Evolutionary conservation across 2,888 invertebrate genomes (phyloP).

Genomic region (Notocelia uddmanniana): DNA sequence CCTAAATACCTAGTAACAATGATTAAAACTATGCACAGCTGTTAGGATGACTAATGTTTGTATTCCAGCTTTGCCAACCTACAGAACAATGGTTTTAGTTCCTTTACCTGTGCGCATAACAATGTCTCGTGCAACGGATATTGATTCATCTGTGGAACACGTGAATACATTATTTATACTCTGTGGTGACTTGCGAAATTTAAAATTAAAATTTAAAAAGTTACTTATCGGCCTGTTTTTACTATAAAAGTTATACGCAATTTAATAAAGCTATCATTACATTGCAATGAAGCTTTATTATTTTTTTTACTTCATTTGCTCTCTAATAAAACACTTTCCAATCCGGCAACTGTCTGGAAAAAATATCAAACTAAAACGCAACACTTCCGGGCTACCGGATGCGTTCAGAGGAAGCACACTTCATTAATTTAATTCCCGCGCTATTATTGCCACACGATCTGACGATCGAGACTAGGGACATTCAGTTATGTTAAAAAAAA

Average conservation of each 20-base stretch:
- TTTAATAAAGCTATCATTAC: no score
- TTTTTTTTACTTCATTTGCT: neutral
- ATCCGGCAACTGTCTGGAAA: conserved; percentile 49
- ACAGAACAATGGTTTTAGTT: conserved; percentile 38
- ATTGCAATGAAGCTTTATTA: no score
- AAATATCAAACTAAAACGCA: neutral
- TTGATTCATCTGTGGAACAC: conserved; percentile 40
- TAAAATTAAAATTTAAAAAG: neutral
- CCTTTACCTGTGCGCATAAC: conserved; percentile 31
- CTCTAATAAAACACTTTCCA: conserved; percentile 36
- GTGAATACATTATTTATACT: conserved; percentile 17
- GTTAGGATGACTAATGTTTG: conserved; percentile 38
- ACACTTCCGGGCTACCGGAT: neutral
- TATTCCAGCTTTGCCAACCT: conserved; percentile 30
- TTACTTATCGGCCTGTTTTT: neutral
- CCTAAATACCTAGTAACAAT: conserved; percentile 1
- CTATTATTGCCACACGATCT: conserved; percentile 2
- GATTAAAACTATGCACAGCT: conserved; percentile 28
- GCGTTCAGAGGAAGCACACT: conserved; percentile 66
- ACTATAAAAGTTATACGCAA: no score
- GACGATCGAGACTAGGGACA: conserved; percentile 1
- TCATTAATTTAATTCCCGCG: conserved; percentile 66
- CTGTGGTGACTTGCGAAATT: neutral
- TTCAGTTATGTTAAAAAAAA: neutral
- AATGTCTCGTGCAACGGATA: conserved; percentile 32